Evolutionary conservation across 1,140 invertebrate species (phyloP).

Genomic region (Calephelis nemesis): DNA sequence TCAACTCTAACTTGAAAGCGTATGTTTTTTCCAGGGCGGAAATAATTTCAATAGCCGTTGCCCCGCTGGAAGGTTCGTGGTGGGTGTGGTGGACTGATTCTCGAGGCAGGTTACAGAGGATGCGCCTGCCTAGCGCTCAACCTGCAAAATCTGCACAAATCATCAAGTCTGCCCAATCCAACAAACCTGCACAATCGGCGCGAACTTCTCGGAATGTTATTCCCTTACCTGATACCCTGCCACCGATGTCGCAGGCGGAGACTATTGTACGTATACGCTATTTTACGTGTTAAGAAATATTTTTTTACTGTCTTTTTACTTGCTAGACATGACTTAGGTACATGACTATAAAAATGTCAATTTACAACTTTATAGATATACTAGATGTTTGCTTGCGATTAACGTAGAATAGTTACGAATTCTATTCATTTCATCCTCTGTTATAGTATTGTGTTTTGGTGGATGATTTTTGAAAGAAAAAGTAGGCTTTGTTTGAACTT

Average conservation of each 20-base stretch:
- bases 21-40: slow-evolving; percentile 32
- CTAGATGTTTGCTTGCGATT: too few species aligned
- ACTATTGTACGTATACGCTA: slow-evolving; percentile 16
- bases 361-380: too few species aligned
- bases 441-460: too few species aligned
- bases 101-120: slow-evolving; percentile 35
- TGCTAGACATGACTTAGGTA: too few species aligned
- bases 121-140: slow-evolving; percentile 29
- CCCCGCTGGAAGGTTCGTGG: slow-evolving; percentile 42
- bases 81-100: slow-evolving; percentile 55
- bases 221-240: slow-evolving; percentile 19
- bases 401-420: too few species aligned
- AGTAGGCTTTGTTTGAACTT: too few species aligned
- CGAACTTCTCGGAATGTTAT: not conserved
- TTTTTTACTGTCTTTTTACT: too few species aligned
- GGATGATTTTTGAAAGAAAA: too few species aligned
- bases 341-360: too few species aligned
- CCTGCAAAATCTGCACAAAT: slow-evolving; percentile 11
- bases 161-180: not conserved
- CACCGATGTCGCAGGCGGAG: slow-evolving; percentile 18
- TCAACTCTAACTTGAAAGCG: too few species aligned
- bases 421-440: too few species aligned
- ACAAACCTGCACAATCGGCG: slow-evolving; percentile 5
- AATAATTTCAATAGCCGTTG: slow-evolving; percentile 40
- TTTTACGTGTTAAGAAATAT: too few species aligned